A percentile compares a stretch with the other conserved stretches of the same genome.
These are phyloP conservation scores for Eupsittula cactorum DNA, from an alignment of 2,113 vertebrate genomes.

Conservation along the genomic window DNA sequence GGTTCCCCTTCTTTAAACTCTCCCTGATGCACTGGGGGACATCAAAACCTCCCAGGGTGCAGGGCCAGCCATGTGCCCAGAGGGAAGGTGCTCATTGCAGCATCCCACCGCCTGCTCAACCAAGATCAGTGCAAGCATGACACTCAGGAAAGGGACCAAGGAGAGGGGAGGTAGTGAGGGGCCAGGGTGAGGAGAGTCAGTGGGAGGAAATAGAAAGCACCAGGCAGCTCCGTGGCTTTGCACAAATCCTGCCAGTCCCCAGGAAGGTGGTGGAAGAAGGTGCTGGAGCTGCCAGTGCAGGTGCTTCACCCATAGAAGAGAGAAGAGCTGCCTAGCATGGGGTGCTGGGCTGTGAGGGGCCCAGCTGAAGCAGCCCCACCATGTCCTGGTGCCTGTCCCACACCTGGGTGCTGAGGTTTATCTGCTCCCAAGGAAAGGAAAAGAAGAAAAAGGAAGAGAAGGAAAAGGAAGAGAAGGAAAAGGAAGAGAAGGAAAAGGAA, in stretches of 20 bases:
- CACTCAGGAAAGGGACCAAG: background rate
- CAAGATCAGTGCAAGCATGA: background rate
- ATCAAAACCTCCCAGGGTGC: background rate
- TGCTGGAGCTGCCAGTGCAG: background rate
- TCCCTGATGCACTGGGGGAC: fast-evolving
- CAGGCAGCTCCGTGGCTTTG: background rate
- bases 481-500: background rate
- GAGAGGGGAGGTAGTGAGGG: background rate
- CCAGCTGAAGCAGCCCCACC: background rate
- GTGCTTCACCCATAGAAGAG: fast-evolving
- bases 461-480: no score
- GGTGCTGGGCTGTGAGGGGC: background rate
- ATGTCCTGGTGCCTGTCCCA: fast-evolving
- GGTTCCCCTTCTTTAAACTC: background rate
- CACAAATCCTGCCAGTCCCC: background rate
- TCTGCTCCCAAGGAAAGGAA: background rate
- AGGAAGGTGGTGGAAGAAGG: background rate
- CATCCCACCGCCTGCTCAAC: background rate
- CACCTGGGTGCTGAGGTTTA: background rate
- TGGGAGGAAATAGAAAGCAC: background rate
- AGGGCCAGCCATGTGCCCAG: background rate
- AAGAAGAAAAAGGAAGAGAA: background rate
- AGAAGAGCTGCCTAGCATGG: fast-evolving
- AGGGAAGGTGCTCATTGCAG: background rate
- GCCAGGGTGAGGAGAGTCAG: background rate